Conservation (phyloP, 2,888 invertebrate genomes). For the Pardosa pseudoannulata region DNA sequence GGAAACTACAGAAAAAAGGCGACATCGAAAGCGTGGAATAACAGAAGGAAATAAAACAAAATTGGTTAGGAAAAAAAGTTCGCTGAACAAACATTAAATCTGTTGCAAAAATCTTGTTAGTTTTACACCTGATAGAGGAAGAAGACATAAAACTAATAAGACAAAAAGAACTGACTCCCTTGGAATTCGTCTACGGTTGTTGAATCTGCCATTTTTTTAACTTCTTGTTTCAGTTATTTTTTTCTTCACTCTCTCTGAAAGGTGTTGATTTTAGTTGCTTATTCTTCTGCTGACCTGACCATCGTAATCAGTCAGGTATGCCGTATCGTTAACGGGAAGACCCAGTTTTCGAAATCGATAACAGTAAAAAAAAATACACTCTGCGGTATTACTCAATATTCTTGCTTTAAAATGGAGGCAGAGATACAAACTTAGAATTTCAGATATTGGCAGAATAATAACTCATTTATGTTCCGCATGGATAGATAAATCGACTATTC, state of each 20-base stretch:
- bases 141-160: constrained; percentile 13
- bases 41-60: not conserved
- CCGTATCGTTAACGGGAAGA: not conserved
- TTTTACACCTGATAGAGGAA: constrained; percentile 17
- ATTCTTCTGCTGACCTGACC: not conserved
- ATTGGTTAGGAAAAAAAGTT: not conserved
- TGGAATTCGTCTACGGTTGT: constrained; percentile 32
- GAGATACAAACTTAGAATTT: not conserved
- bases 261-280: not conserved
- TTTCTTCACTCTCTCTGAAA: not conserved
- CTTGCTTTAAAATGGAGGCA: not conserved
- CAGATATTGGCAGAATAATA: not conserved
- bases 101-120: not conserved
- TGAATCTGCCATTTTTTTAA: constrained; percentile 27
- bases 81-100: not conserved
- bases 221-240: not conserved
- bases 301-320: not conserved
- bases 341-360: not conserved
- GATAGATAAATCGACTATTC: not conserved
- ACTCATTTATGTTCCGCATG: not conserved
- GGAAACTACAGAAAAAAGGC: no score
- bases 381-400: not conserved
- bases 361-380: not conserved
- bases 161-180: constrained; percentile 17
- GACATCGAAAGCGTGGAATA: no score